Base-by-base conservation (phyloP, 2,888 invertebrate species). In the Argynnis bischoffii region DNA sequence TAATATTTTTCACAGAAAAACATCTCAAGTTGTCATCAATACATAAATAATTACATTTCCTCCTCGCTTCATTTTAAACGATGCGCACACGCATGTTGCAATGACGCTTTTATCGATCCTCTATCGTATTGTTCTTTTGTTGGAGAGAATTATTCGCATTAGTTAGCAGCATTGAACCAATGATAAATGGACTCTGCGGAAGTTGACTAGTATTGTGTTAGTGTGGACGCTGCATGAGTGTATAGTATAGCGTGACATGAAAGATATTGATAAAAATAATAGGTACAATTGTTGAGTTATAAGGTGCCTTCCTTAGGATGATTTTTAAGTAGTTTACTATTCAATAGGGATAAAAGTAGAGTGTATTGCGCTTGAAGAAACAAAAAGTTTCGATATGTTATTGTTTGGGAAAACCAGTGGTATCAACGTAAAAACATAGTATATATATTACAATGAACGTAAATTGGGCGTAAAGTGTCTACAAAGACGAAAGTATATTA, bases 91-190 rank as follows among this genome's bases (percentile, higher is more conserved):
- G 64, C 64, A 61, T 51, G n/a, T 51, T 51, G 26, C 51, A 69
- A 64, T 55, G 69, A 67, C 18, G 50, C 46, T 56, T 18, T 61
- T 57, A 71, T 67, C 61, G 64, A 69, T 69, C 66, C 56, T 47
- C 50, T 50, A 53, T 50, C 51, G 56, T 26, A 70, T 70, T 70
- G 70, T 70, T 70, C 70, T 67, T 70, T 70, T 70, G 70, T 70
- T 70, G 64, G 47, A 69, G 48, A 63, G 55, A 66, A 66, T 60
- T 60, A 70, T 70, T 64, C 67, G 67, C 67, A 70, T 64, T 56
- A 55, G 48, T 59, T 64, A 64, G 67, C 48, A 47, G 48, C 55
- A 55, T 60, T 66, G 47, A 66, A 60, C 55, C 51, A 60, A 60
- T 70, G 70, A 70, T 67, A 67, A 67, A 70, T 70, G 55, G 69